Evolutionary conservation across 2,113 vertebrate genomes (phyloP), one percentile per base, ranked within the genome.

Genomic region (human (Homo sapiens)): DNA sequence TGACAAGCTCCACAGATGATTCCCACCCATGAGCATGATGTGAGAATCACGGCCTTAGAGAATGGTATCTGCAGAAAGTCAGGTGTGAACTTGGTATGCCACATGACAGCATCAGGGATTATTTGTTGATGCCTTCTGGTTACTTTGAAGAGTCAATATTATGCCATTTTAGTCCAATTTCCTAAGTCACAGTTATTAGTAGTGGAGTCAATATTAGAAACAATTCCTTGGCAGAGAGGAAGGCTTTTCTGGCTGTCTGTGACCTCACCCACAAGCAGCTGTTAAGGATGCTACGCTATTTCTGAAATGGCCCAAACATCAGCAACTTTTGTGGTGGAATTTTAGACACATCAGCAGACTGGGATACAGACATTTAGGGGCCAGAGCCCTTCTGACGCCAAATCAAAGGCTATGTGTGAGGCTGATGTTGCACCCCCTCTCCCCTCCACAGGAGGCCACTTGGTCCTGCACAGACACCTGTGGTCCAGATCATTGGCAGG

Each of bases 241-340:
- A 66, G 78, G 84, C 57, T 70, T 27, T 35, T 64, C 82, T 40
- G 72, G 20, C 73, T 87, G 95, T 87, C 86, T n/a, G 12, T 87
- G 94, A 95, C 87, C 43, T 96, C 66, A 66, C 50, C 94, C 68
- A 1, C 0, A 68, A 89, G 88, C 96, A 96, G 96, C 96, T 97
- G 94, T 55, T 72, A 40, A 48, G 94, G 22, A 75, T 57, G 40
- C 68, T 78, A 57, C 1, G 14, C 96, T 96, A 94, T 97, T 97
- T 98, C 94, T 97, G 94, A 86, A 94, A 89, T 35, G 80, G 64
- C 90, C 81, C 92, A 75, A 96, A 93, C 52, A 94, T 25, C 50
- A 81, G 20, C 6, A 68, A 82, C 96, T 72, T 75, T 66, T 18
- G 38, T 59, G 72, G 76, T 90, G 84, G 50, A 84, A 95, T 97